Evolutionary conservation across 1,140 invertebrate species (phyloP).

Genomic region (Gyrodactylus salaris): DNA sequence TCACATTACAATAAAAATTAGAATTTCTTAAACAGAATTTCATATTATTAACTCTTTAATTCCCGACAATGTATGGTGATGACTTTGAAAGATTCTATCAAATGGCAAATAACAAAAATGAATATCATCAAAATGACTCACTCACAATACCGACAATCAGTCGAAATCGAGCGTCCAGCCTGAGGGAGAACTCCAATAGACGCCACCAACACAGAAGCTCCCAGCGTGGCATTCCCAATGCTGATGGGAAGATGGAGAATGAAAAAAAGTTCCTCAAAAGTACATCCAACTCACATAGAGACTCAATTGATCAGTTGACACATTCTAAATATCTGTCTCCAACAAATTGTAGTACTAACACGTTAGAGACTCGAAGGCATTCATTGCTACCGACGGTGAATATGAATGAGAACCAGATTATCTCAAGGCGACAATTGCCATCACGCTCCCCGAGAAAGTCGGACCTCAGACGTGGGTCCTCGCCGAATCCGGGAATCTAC

Average conservation of each 20-base stretch:
- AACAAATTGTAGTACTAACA: background rate
- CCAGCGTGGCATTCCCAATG: background rate
- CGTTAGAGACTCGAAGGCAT: background rate
- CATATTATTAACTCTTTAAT: background rate
- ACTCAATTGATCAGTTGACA: background rate
- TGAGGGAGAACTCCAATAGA: background rate
- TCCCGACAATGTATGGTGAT: background rate
- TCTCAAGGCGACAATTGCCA: background rate
- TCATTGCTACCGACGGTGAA: background rate
- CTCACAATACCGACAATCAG: background rate
- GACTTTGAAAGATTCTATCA: background rate
- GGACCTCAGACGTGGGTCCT: background rate
- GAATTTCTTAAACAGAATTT: background rate
- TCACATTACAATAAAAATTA: background rate
- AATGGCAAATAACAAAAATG: background rate
- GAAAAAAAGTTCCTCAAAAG: background rate
- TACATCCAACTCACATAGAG: background rate
- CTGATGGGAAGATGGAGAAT: background rate
- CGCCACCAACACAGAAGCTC: background rate
- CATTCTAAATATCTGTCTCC: background rate
- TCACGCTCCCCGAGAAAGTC: background rate
- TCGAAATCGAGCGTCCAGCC: background rate
- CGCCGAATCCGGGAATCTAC: background rate
- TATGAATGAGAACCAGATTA: background rate
- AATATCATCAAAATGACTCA: background rate